These are phyloP conservation scores for Schizothorax lantsangensis DNA, from an alignment of 2,797 vertebrate genomes.

Conservation along the genomic window DNA sequence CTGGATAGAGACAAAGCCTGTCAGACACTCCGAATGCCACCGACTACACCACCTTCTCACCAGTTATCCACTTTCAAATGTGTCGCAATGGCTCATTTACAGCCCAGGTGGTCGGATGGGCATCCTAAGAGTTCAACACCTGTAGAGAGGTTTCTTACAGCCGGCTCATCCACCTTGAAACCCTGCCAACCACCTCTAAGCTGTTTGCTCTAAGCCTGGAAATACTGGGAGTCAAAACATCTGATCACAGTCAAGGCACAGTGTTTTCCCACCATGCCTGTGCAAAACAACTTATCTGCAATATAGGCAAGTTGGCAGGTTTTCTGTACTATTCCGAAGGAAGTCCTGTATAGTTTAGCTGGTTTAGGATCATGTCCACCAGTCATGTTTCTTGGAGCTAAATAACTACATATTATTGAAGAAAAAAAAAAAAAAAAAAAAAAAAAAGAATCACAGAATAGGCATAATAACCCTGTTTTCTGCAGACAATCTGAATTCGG, in stretches of 20 bases:
- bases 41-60: background rate
- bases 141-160: background rate
- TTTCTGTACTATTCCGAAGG: background rate
- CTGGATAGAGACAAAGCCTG: conserved; percentile 72
- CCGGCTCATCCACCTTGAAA: background rate
- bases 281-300: background rate
- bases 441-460: background rate
- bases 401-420: background rate
- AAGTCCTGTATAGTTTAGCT: background rate
- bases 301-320: background rate
- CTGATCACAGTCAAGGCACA: background rate
- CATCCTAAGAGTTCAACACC: background rate
- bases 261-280: background rate
- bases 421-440: background rate
- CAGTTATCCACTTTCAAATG: conserved; percentile 2
- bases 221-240: background rate
- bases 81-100: background rate
- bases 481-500: background rate
- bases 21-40: conserved; percentile 11
- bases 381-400: background rate
- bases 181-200: background rate
- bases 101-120: background rate
- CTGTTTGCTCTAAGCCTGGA: background rate
- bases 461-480: background rate
- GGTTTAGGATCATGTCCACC: background rate